These are phyloP conservation scores for Rhipidura dahli DNA, from an alignment of 2,113 vertebrate species.

Conservation along the genomic window DNA sequence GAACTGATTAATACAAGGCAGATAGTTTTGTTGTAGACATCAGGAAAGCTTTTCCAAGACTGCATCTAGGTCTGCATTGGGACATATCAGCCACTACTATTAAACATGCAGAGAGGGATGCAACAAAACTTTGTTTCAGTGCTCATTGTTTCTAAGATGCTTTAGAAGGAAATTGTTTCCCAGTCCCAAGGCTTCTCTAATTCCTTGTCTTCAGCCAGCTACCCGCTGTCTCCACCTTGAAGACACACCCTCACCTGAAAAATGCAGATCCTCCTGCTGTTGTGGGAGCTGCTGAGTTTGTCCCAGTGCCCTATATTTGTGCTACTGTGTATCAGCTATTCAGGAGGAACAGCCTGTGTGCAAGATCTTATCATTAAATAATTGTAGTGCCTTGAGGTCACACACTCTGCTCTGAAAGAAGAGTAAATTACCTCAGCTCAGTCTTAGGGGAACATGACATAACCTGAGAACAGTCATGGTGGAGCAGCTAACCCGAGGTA, in stretches of 20 bases:
- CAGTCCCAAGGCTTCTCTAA: not conserved
- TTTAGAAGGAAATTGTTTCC: not conserved
- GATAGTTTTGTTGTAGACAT: not conserved
- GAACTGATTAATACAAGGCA: not conserved
- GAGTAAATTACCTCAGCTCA: not conserved
- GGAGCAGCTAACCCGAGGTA: not conserved
- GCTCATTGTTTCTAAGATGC: not conserved
- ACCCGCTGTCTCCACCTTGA: not conserved
- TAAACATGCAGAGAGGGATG: not conserved
- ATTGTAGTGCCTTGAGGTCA: not conserved
- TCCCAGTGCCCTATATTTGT: rapidly evolving
- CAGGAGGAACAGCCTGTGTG: not conserved
- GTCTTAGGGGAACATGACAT: not conserved
- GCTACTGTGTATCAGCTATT: not conserved
- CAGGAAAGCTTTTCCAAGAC: not conserved
- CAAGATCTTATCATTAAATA: not conserved
- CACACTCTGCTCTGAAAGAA: not conserved
- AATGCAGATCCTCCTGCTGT: not conserved
- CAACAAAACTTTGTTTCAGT: not conserved
- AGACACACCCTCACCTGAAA: not conserved
- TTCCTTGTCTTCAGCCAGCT: not conserved
- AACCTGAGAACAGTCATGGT: not conserved
- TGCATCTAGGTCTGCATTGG: not conserved
- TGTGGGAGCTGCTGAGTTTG: not conserved
- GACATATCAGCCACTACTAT: not conserved